A percentile compares a stretch with the other conserved stretches of the same genome.
These are phyloP conservation scores for Beaufortia kweichowensis DNA, from an alignment of 2,113 vertebrate genomes.

Conservation along the genomic window DNA sequence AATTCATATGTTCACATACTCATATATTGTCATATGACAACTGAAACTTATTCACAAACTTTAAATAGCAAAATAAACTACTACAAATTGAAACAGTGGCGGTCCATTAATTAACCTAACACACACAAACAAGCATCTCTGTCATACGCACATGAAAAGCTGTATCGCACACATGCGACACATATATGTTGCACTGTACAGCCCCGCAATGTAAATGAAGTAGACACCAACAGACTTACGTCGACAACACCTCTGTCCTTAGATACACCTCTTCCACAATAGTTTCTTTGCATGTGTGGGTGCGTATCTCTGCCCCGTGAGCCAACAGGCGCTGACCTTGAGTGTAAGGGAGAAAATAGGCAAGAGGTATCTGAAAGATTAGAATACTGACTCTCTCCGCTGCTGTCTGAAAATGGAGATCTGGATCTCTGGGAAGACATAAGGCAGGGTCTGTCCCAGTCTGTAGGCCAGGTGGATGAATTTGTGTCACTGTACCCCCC, in stretches of 20 bases:
- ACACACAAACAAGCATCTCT: too few relatives aligned
- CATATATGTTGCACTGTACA: not conserved
- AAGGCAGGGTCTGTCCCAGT: constrained; percentile 84
- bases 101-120: too few relatives aligned
- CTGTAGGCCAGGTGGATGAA: constrained; percentile 77
- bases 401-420: constrained; percentile 88
- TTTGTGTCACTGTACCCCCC: constrained; percentile 85
- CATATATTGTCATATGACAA: too few relatives aligned
- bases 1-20: too few relatives aligned
- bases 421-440: constrained; percentile 86
- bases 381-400: constrained; percentile 86
- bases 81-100: too few relatives aligned
- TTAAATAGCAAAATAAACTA: too few relatives aligned
- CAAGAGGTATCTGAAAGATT: constrained; percentile 80
- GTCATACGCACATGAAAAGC: too few relatives aligned
- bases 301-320: constrained; percentile 88
- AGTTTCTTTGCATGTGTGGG: constrained; percentile 84
- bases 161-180: too few relatives aligned
- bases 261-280: constrained; percentile 86
- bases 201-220: not conserved
- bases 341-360: constrained; percentile 59
- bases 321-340: constrained; percentile 86
- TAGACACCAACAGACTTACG: constrained; percentile 89
- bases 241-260: constrained; percentile 87
- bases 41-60: too few relatives aligned